Conservation (phyloP, 1,140 invertebrate species). For the Drosophila equinoxialis region DNA sequence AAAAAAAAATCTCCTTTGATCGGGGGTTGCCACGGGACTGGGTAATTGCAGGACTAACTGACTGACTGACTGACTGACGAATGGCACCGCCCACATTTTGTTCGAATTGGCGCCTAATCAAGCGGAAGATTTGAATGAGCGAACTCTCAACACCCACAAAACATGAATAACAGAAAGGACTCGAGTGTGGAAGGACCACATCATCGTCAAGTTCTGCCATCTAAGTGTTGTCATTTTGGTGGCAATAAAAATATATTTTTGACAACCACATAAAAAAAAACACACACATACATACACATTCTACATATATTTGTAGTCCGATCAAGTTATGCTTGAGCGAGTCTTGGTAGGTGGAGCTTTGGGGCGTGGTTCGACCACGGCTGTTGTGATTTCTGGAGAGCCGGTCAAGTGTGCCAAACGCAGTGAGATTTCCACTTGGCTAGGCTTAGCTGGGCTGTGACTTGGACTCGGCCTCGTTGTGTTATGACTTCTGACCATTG, state of each 20-base stretch:
- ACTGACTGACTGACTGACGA: conserved; percentile 10
- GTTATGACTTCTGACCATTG: conserved; percentile 63
- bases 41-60: background rate
- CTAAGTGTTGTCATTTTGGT: conserved; percentile 81
- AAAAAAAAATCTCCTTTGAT: background rate
- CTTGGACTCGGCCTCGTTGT: conserved; percentile 19
- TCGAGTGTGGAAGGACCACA: too few relatives aligned
- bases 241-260: conserved; percentile 80
- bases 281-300: background rate
- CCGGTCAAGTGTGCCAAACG: conserved; percentile 34
- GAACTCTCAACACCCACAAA: conserved; percentile 60
- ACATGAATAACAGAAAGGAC: background rate
- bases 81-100: conserved; percentile 68
- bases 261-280: conserved; percentile 68
- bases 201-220: background rate
- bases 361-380: conserved; percentile 66
- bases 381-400: conserved; percentile 67
- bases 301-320: conserved; percentile 30
- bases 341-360: conserved; percentile 27
- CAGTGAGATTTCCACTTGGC: conserved; percentile 58
- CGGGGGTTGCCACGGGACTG: background rate
- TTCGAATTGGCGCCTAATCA: conserved; percentile 82
- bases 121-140: conserved; percentile 82
- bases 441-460: conserved; percentile 26
- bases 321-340: conserved; percentile 60